Evolutionary conservation across 2,888 invertebrate genomes (phyloP), one percentile per base, ranked within the genome.

Genomic region (Noctua janthina): DNA sequence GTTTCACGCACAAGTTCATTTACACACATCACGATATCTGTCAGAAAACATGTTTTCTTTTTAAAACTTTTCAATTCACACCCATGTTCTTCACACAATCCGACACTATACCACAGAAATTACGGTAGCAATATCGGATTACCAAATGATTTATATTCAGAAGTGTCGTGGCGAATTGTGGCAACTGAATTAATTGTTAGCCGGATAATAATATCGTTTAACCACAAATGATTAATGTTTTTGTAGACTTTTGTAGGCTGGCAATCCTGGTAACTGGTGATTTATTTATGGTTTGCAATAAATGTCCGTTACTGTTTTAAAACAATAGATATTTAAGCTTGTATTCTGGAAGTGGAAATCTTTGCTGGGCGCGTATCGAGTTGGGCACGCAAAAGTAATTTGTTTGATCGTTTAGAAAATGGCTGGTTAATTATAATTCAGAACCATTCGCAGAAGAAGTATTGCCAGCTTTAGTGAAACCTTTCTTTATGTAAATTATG

Each of bases 101-200:
- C 8, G 20, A 56, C 89, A 66, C 84, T 92, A 78, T 89, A 89
- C 90, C 88, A 82, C 90, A 72, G 51, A 76, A 79, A 85, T 69
- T 75, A 90, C 92, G 89, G 93, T 92, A 92, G 93, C 93, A 86
- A 86, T 93, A 94, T 94, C 93, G 91, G 91, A 91, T 95, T 94
- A 93, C 91, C 75, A 72, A 81, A 88, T 93, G 94, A 95, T 95
- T 94, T 95, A 95, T 94, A 89, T 84, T 79, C 89, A 87, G 90
- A 93, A 92, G 92, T 93, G 94, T 94, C 93, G 88, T 86, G 86
- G 86, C 81, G 87, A 87, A 90, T 91, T 89, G 90, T 87, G 84
- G 83, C 84, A 82, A 88, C 81, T 83, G 91, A 92, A 94, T 94
- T 95, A 95, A 95, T 94, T 93, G 93, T 93, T 85, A 75, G 85